Evolutionary conservation across 1,140 invertebrate genomes (phyloP).

Genomic region (Alviniconcha marisindica): DNA sequence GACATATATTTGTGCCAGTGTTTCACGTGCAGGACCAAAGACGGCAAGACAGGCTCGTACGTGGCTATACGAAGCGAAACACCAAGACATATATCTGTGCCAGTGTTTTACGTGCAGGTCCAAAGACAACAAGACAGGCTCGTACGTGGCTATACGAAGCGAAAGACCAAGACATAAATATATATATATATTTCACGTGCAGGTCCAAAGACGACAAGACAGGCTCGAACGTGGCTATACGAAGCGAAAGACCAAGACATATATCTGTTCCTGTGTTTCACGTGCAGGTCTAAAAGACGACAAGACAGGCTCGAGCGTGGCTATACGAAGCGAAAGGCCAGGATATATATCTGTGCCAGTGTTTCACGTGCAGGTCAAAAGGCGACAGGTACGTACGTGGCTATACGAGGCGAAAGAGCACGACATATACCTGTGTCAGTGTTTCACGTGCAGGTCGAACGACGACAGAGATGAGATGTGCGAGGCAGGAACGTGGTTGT

Average conservation of each 20-base stretch:
- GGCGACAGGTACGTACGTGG: no score
- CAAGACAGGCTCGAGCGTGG: no score
- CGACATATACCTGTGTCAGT: not conserved
- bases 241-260: not conserved
- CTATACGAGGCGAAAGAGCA: no score
- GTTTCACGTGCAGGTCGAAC: not conserved
- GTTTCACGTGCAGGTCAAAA: not conserved
- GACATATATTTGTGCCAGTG: not conserved
- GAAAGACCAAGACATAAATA: not conserved
- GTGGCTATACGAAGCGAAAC: no score
- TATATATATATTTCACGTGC: not conserved
- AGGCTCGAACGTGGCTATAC: no score
- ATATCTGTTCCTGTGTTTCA: not conserved
- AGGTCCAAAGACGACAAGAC: not conserved
- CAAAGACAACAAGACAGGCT: no score
- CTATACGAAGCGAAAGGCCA: no score
- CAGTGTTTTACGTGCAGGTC: not conserved
- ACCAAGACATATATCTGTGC: not conserved
- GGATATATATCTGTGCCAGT: not conserved
- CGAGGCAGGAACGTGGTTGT: not conserved
- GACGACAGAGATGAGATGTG: not conserved
- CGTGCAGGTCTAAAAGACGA: not conserved
- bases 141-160: no score
- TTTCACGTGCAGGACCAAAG: not conserved
- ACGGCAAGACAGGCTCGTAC: no score